Percentiles rank a stretch among this genome's conserved stretches.
These are phyloP conservation scores for Syngnathoides biaculeatus DNA, from an alignment of 2,113 vertebrate genomes.

Conservation along the genomic window DNA sequence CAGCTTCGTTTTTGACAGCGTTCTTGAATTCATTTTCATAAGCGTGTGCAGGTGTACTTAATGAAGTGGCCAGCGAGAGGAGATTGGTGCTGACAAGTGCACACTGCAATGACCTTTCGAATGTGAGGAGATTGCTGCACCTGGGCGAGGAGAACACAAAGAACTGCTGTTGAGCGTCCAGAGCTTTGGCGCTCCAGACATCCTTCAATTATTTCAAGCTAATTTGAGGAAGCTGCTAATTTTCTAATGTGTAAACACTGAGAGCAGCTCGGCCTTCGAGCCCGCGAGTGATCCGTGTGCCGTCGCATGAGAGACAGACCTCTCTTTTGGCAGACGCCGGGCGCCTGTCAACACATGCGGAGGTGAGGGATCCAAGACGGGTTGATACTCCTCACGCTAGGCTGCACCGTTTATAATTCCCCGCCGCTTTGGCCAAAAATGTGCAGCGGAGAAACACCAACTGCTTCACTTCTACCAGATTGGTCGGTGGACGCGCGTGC, in stretches of 20 bases:
- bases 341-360: slow-evolving; percentile 56
- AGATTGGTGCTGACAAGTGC: slow-evolving; percentile 39
- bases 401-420: slow-evolving; percentile 23
- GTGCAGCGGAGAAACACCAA: slow-evolving; percentile 18
- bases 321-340: slow-evolving; percentile 23
- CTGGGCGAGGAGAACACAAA: slow-evolving; percentile 14
- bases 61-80: slow-evolving; percentile 1
- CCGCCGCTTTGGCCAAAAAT: slow-evolving; percentile 33
- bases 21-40: no score
- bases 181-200: slow-evolving; percentile 5
- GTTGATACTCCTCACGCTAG: slow-evolving; percentile 28
- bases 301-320: slow-evolving; percentile 37
- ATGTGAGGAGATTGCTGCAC: slow-evolving; percentile 37
- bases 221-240: background rate
- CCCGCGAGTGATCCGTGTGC: slow-evolving; percentile 16
- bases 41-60: background rate
- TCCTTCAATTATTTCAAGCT: background rate
- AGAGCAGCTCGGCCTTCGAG: background rate
- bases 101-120: slow-evolving; percentile 22
- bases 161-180: slow-evolving; percentile 19
- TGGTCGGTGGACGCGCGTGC: slow-evolving; percentile 21
- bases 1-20: no score
- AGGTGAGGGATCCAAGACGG: slow-evolving; percentile 27
- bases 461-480: background rate
- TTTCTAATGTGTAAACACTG: slow-evolving; percentile 5